These are phyloP conservation scores for Heliornis fulica DNA, from an alignment of 2,113 vertebrate genomes.

Conservation along the genomic window DNA sequence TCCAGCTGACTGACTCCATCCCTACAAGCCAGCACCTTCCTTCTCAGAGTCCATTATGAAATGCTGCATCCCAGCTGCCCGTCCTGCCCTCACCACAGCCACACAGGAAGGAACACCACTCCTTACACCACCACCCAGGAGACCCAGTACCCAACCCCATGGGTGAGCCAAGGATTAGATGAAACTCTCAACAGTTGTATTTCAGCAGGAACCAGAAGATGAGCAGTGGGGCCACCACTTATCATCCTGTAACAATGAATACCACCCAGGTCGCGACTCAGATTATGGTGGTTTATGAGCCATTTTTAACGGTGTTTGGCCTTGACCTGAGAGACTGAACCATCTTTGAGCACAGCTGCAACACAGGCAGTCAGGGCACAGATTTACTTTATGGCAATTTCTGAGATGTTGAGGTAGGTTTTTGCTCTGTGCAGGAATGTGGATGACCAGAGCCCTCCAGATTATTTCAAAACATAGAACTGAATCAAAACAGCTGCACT, in stretches of 20 bases:
- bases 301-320: not conserved
- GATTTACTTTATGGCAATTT: not conserved
- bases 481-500: not conserved
- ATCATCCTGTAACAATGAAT: not conserved
- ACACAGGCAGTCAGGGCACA: not conserved
- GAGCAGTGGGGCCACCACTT: not conserved
- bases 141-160: not conserved
- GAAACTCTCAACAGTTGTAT: not conserved
- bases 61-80: not conserved
- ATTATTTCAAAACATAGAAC: not conserved
- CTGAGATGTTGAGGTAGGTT: not conserved
- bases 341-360: not conserved
- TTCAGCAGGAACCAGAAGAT: not conserved
- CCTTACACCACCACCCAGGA: not conserved
- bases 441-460: not conserved
- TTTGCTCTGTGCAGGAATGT: not conserved
- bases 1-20: too few species aligned
- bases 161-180: not conserved
- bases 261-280: not conserved
- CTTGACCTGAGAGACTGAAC: not conserved
- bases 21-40: not conserved
- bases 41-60: not conserved
- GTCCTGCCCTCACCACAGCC: not conserved
- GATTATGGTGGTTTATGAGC: not conserved
- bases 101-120: rapidly evolving